Evolutionary conservation across 2,888 invertebrate genomes (phyloP), one percentile per base, ranked within the genome.

Genomic region (Lordiphosa fenestrarum): DNA sequence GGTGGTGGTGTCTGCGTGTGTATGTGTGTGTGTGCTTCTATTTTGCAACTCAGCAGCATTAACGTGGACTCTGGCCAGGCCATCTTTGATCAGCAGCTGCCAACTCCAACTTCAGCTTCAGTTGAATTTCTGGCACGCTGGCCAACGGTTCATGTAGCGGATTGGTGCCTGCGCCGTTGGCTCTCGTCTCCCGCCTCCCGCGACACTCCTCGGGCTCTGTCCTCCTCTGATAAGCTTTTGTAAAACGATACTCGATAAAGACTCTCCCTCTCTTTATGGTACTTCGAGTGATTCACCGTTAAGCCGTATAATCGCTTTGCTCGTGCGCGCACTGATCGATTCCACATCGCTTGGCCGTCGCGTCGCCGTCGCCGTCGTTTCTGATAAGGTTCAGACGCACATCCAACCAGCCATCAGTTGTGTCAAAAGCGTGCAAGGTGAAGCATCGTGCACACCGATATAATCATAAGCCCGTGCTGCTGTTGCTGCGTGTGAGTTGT

Each of bases 361-460:
- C 53, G 70, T 44, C 40, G 59, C 15, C 21, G 10, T 36, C 44
- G 65, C 33, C 47, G 53, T 52, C 49, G 77, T 69, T 25, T 25
- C 76, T 81, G 85, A 81, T 81, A 81, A 84, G 80, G 80, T 78
- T 80, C 80, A 78, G 73, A 80, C 71, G 75, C 80, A 69, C 85
- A 75, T 83, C 71, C 69, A 73, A 66, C 64, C 40, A 69, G 49
- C 53, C 80, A 83, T 81, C 85, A 81, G 85, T 81, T 73, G 85
- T 76, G 71, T 78, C 52, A 75, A 82, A 78, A 78, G 66, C 80
- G 71, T 63, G 65, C 67, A 68, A 80, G 80, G 67, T 67, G 52
- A 69, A 71, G 69, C 80, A 81, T 69, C 80, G 73, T 50, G 54
- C 30, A 30, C 38, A 41, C 10, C 47, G 19, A 19, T 46, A 48